phyloP scores from a whole-genome alignment of 2,888 invertebrate species.

The Acanthosepion lycidas region DNA sequence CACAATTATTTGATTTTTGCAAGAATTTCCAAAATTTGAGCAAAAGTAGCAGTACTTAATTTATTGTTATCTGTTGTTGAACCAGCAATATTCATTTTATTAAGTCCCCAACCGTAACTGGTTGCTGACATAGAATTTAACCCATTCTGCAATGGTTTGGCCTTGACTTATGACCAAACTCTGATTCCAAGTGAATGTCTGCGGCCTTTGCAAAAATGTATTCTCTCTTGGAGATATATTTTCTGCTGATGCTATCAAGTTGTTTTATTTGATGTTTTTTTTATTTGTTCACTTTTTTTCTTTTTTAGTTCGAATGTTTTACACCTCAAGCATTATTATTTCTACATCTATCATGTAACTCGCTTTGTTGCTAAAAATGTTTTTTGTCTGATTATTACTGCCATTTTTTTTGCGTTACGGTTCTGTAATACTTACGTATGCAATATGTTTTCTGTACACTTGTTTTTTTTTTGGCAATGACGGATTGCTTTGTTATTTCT shows the following conservation, averaged over 20 bases:
- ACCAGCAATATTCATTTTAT: neutral
- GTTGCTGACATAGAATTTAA: neutral
- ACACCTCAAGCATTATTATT: neutral
- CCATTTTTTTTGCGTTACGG: too few relatives aligned
- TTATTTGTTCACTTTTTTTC: neutral
- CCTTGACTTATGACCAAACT: conserved; percentile 6
- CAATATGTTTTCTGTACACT: too few relatives aligned
- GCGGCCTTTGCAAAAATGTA: neutral
- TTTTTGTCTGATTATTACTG: too few relatives aligned
- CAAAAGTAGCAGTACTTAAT: neutral
- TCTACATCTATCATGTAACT: neutral
- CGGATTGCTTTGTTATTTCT: too few relatives aligned
- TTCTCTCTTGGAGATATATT: neutral
- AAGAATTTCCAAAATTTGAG: too few relatives aligned
- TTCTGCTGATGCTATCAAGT: neutral
- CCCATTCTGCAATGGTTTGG: neutral
- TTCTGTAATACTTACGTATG: too few relatives aligned
- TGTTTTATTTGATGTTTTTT: neutral
- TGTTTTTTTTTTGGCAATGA: too few relatives aligned
- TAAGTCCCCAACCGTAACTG: conserved; percentile 4
- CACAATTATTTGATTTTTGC: too few relatives aligned
- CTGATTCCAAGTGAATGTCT: neutral
- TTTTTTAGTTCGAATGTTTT: neutral
- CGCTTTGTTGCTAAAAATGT: neutral
- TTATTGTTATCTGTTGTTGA: neutral